phyloP scores from a whole-genome alignment of 2,797 vertebrate species.

The Macropus fuliginosus region DNA sequence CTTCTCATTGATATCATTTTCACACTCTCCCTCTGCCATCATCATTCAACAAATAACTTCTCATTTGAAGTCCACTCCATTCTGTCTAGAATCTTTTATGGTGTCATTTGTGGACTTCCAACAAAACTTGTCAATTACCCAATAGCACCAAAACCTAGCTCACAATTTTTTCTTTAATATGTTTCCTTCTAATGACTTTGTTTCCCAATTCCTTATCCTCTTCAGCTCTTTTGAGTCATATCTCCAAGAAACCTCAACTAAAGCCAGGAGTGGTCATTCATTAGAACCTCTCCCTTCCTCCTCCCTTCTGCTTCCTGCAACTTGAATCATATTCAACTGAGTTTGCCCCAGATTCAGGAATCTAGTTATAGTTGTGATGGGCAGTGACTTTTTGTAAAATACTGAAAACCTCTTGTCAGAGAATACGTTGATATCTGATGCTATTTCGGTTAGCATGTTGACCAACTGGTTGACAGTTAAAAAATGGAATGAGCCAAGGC shows the following conservation, averaged over 20 bases:
- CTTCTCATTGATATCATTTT: background rate
- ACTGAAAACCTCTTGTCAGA: background rate
- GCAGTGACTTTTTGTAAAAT: background rate
- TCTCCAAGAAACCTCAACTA: background rate
- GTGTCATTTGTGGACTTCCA: background rate
- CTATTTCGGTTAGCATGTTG: background rate
- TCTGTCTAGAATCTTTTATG: background rate
- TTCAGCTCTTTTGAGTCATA: background rate
- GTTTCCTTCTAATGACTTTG: background rate
- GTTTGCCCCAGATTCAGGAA: background rate
- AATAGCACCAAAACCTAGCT: background rate
- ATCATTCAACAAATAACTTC: background rate
- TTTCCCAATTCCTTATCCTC: background rate
- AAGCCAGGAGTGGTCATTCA: background rate
- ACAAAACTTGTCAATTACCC: background rate
- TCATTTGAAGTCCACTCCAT: background rate
- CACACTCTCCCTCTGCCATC: background rate
- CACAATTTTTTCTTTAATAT: background rate
- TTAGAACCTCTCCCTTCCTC: too few species aligned
- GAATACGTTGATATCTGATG: background rate
- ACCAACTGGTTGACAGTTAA: background rate
- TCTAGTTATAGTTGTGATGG: background rate
- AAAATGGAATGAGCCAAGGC: background rate
- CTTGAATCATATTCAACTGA: background rate
- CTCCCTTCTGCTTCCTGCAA: background rate